A percentile compares a stretch with the other conserved stretches of the same genome.
These are phyloP conservation scores for Argentina silus DNA, from an alignment of 2,797 vertebrate genomes.

Conservation along the genomic window DNA sequence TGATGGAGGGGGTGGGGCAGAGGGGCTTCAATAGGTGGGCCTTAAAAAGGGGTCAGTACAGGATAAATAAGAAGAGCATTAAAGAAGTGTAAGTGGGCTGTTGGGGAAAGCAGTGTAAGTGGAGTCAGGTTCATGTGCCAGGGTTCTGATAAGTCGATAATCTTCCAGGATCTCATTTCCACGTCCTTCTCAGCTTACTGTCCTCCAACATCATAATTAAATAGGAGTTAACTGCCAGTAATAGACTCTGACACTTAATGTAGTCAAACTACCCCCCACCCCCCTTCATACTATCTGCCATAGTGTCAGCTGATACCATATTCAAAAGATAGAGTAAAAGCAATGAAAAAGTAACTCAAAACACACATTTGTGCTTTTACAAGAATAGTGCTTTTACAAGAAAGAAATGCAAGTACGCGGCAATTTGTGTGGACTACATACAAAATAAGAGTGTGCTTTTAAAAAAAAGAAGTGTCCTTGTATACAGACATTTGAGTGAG, in stretches of 20 bases:
- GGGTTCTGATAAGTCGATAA: slow-evolving; percentile 60
- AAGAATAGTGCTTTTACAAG: too few species aligned
- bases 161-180: slow-evolving; percentile 59
- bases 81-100: slow-evolving; percentile 49
- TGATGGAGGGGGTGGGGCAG: not conserved
- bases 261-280: not conserved
- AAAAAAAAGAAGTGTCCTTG: too few species aligned
- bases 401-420: not conserved
- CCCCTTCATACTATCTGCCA: too few species aligned
- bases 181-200: slow-evolving; percentile 48
- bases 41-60: slow-evolving; percentile 41
- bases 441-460: too few species aligned
- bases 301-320: not conserved
- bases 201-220: slow-evolving; percentile 43
- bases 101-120: slow-evolving; percentile 13
- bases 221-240: slow-evolving; percentile 19
- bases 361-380: not conserved
- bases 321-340: not conserved
- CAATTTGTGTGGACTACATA: too few species aligned
- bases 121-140: slow-evolving; percentile 23
- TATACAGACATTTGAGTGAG: not conserved
- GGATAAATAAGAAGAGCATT: slow-evolving; percentile 50
- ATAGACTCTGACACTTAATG: not conserved
- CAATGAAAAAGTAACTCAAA: not conserved
- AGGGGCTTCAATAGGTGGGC: not conserved